Evolutionary conservation across 2,113 vertebrate genomes (phyloP), one percentile per base, ranked within the genome.

Genomic region (Pachyramphus minor): DNA sequence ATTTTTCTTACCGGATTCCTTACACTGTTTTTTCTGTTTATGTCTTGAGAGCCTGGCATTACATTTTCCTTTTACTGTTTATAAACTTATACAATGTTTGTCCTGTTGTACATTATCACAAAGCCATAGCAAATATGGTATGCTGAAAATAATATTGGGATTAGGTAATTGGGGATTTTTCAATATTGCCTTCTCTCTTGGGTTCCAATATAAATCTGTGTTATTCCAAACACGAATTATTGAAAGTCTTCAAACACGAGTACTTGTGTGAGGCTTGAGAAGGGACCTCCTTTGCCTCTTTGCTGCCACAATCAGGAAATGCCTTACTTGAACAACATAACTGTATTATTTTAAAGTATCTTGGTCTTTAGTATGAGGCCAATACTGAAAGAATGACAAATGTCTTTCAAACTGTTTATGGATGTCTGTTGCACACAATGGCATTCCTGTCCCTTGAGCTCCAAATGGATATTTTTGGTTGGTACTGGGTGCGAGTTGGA

Each of bases 331-430:
- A 49, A 33, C 35, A 3, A 3, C 30, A 27, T 0, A 7, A 55
- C 9, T 66, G 6, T 13, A 42, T 50, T 19, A 22, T 76, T 93
- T 91, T 13, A 44, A 60, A 82, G 14, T 90, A 74, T 77, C 14
- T 44, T 84, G 45, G 59, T 27, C 64, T 93, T 80, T 55, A 74
- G 21, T 53, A 47, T 9, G 63, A 92, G 27, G 42, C 75, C 59
- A 92, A 21, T 10, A 35, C 21, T 80, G 80, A 81, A 90, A 73
- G 59, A 92, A 71, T 84, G 86, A 90, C 76, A 88, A 95, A 92
- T n/a, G 64, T 67, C 67, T 81, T 76, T 92, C 88, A 45, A 76
- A 71, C n/a, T 37, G 5, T 68, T 90, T 69, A 8, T 37, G 47
- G 41, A 39, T 35, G 83, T 63, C 55, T 66, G 16, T 8, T 62